Conservation (phyloP, 1,140 invertebrate genomes). For the Melipona quadrifasciata region DNA sequence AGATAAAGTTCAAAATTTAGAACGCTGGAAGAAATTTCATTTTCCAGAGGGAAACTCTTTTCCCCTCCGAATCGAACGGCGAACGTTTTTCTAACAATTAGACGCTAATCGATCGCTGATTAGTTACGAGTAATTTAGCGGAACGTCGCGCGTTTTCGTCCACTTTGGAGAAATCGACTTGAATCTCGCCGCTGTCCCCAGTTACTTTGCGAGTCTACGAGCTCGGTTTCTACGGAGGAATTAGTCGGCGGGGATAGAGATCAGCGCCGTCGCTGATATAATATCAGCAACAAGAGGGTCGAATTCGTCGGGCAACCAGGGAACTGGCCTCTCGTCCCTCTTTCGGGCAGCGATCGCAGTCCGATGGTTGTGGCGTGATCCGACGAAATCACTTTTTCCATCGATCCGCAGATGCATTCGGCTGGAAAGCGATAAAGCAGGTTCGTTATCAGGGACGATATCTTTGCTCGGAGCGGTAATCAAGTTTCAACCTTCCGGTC, state of each 20-base stretch:
- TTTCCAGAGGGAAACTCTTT: neutral
- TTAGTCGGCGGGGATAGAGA: neutral
- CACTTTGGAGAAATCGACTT: neutral
- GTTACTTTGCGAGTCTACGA: neutral
- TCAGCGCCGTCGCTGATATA: neutral
- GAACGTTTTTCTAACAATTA: neutral
- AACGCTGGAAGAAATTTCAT: neutral
- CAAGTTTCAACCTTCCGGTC: slow-evolving; percentile 59
- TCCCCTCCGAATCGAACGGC: neutral
- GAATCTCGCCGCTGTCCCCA: neutral
- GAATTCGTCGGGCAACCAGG: neutral
- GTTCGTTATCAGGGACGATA: slow-evolving; percentile 60
- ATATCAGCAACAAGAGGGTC: neutral
- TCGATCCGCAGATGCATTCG: slow-evolving; percentile 19
- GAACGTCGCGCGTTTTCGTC: too few species aligned
- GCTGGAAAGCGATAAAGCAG: slow-evolving; percentile 44
- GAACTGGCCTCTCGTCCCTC: too few species aligned
- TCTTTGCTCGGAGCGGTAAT: slow-evolving; percentile 54
- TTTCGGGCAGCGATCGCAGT: neutral
- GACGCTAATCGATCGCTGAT: neutral
- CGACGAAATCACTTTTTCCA: slow-evolving; percentile 11
- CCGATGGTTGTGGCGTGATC: neutral
- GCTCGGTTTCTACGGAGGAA: neutral
- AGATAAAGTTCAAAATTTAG: slow-evolving; percentile 35
- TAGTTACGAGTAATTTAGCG: neutral